Base-by-base conservation (phyloP, 2,113 vertebrate genomes). In the Emberiza fucata region DNA sequence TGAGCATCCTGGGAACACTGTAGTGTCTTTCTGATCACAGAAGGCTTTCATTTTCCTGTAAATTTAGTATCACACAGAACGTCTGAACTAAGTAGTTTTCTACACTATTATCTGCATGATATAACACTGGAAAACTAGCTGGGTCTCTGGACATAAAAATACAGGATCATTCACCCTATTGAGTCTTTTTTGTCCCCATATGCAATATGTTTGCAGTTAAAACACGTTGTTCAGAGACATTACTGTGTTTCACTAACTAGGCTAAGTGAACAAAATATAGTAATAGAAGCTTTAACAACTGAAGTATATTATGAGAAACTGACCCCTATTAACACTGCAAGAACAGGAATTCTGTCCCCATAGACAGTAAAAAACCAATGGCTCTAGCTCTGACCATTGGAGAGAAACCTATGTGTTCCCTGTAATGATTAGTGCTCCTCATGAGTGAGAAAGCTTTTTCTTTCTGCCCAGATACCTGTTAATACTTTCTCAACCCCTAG, bases 371-470 rank as follows among this genome's bases (percentile, higher is more conserved):
- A 76, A 87, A 90, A 28, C 5, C 15, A 5, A 22, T 90, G 81
- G 40, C 75, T 89, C 60, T 68, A 71, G 18, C 11, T 57, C 69
- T 69, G 39, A 57, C 53, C 29, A 1, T 68, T 89, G 71, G 85
- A 54, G 24, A 77, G 81, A 71, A 92, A 88, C 56, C 65, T 54
- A 12, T 2, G 17, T 23, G 13, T 71, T 95, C 84, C 54, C 60
- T 84, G 54, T 29, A 93, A 72, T 47, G 65, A 86, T 72, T 88
- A 94, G 94, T 47, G 50, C 17, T 73, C n/a, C 44, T 42, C 31
- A 20, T 69, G 81, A 79, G 51, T 81, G 33, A 87, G 23, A 96
- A 54, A 84, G 23, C 35, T 80, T 95, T 97, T 90, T 94, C 86
- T 96, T 94, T 94, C 92, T 91, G 22, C 51, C 59, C n/a, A 45